These are phyloP conservation scores for Rhyzopertha dominica DNA, from an alignment of 1,140 invertebrate genomes.

Conservation along the genomic window DNA sequence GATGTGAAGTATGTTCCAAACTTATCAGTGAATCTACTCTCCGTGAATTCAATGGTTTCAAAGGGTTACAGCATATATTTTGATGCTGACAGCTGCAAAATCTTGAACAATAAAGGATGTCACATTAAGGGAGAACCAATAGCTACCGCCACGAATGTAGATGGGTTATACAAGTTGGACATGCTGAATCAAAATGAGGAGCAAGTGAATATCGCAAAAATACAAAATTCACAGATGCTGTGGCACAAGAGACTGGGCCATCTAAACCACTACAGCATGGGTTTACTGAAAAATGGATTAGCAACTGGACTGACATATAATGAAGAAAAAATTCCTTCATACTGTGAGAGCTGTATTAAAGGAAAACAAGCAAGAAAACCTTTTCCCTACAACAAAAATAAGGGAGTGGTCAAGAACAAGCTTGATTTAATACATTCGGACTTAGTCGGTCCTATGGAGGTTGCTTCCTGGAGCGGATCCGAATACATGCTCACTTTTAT, in stretches of 20 bases:
- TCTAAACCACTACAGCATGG: conserved; percentile 17
- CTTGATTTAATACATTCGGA: conserved; percentile 24
- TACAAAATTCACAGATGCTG: conserved; percentile 10
- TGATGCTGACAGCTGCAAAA: conserved; percentile 11
- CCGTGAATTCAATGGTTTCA: conserved; percentile 17
- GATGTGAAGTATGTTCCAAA: conserved; percentile 21
- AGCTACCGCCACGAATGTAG: conserved; percentile 18
- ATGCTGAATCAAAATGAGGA: background rate
- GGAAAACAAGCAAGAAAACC: conserved; percentile 20
- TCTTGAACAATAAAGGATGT: conserved; percentile 15
- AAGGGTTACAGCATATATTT: conserved; percentile 17
- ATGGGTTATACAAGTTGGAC: conserved; percentile 15
- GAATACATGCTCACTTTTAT: conserved; percentile 42
- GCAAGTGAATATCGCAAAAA: conserved; percentile 2
- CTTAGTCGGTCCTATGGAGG: conserved; percentile 20
- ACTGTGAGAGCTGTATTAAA: conserved; percentile 21
- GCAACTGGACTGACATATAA: conserved; percentile 11
- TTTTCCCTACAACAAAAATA: conserved; percentile 14
- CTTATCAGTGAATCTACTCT: conserved; percentile 20
- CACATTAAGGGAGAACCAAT: conserved; percentile 13
- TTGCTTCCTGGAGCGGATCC: conserved; percentile 23
- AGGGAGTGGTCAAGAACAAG: conserved; percentile 13
- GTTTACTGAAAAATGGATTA: conserved; percentile 17
- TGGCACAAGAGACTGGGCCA: conserved; percentile 25
- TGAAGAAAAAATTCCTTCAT: conserved; percentile 5